Percentiles rank a stretch among this genome's conserved stretches.
Conservation (phyloP, 2,113 vertebrate genomes). For the Phycodurus eques region DNA sequence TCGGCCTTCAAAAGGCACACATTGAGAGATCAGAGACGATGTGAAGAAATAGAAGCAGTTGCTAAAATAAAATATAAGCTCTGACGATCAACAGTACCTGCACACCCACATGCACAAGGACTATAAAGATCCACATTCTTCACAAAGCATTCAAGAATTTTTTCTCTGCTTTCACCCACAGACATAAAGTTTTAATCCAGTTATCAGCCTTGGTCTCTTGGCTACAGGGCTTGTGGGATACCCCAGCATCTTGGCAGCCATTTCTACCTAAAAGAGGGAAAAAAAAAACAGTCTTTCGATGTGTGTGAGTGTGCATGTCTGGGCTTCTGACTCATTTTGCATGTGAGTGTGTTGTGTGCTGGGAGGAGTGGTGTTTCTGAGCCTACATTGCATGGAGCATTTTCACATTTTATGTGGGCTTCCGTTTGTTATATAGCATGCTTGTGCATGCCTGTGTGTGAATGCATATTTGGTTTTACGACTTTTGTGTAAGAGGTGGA, state of each 20-base stretch:
- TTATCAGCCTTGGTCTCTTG: conserved; percentile 60
- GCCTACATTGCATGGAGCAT: conserved; percentile 16
- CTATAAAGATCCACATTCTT: conserved; percentile 8
- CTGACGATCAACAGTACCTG: not conserved
- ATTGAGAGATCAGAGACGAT: conserved; percentile 6
- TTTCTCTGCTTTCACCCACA: conserved; percentile 18
- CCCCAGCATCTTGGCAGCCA: conserved; percentile 68
- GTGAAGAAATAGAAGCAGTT: not conserved
- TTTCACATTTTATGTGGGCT: conserved; percentile 26
- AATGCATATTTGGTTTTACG: conserved; percentile 8
- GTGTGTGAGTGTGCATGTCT: conserved; percentile 1
- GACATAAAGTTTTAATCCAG: conserved; percentile 64
- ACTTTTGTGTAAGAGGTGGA: not conserved
- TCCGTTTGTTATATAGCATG: conserved; percentile 20
- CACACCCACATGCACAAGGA: not conserved
- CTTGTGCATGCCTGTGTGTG: conserved; percentile 19
- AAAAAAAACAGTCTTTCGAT: conserved; percentile 26
- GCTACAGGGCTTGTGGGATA: conserved; percentile 77
- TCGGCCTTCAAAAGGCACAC: conserved; percentile 8
- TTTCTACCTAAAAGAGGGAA: conserved; percentile 69
- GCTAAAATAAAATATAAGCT: not conserved
- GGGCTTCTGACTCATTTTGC: conserved; percentile 49
- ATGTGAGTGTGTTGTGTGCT: conserved; percentile 33
- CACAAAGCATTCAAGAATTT: conserved; percentile 6
- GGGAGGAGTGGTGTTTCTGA: conserved; percentile 12